Percentiles rank a stretch among this genome's conserved stretches.
These are phyloP conservation scores for Drosophila lini DNA, from an alignment of 1,140 invertebrate species.

Conservation along the genomic window DNA sequence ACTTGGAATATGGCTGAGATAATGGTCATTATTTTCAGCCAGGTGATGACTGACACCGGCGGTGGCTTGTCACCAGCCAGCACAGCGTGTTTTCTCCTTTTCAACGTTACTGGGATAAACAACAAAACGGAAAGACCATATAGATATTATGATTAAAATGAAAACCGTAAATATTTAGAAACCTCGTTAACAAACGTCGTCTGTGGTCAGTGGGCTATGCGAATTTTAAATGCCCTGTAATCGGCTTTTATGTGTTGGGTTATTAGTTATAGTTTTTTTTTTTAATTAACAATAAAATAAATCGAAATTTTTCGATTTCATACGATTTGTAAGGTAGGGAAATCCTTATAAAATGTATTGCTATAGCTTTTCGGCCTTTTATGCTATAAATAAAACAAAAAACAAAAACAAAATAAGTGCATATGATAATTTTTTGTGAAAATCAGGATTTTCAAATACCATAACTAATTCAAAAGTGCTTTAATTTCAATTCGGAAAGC, in stretches of 20 bases:
- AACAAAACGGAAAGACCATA: neutral
- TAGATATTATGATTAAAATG: neutral
- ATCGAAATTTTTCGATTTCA: no score
- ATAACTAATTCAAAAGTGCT: no score
- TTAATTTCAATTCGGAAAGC: no score
- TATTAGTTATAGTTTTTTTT: no score
- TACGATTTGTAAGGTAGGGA: no score
- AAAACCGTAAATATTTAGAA: constrained; percentile 4
- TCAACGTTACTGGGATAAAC: constrained; percentile 2
- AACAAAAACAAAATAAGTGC: no score
- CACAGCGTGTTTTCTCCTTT: neutral
- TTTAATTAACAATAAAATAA: no score
- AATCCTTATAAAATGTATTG: no score
- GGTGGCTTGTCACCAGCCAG: neutral
- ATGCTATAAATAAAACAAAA: no score
- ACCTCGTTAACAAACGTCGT: neutral
- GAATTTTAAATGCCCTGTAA: neutral
- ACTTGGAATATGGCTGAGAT: constrained; percentile 7
- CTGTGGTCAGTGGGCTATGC: neutral
- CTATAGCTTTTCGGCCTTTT: no score
- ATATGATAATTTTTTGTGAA: no score
- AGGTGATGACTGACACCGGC: neutral
- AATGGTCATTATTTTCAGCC: constrained; percentile 9
- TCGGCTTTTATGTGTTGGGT: neutral
- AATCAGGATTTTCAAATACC: no score